Percentiles rank a stretch among this genome's conserved stretches.
Evolutionary conservation across 2,113 vertebrate genomes (phyloP).

Genomic region (Pyxicephalus adspersus): DNA sequence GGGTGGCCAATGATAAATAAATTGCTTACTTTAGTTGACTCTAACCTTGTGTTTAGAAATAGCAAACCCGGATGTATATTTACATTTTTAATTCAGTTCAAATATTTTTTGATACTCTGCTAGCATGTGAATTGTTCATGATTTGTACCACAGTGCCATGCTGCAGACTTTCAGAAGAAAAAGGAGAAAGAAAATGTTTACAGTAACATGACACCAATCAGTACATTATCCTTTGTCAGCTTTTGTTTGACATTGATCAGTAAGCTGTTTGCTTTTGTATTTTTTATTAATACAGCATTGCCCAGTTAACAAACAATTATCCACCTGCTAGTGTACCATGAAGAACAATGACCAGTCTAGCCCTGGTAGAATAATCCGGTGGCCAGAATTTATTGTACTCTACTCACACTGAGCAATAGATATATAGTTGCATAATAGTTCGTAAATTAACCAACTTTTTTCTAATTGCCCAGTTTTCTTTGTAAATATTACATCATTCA

Average conservation of each 20-base stretch:
- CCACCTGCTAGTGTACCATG: constrained; percentile 11
- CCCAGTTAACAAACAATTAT: constrained; percentile 17
- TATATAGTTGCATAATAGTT: background rate
- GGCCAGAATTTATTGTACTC: background rate
- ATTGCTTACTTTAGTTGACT: too few species aligned
- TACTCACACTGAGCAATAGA: background rate
- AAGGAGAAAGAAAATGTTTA: background rate
- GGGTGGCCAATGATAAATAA: too few species aligned
- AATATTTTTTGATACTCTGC: background rate
- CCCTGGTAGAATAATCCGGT: background rate
- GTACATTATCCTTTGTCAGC: background rate
- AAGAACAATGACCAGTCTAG: constrained; percentile 8
- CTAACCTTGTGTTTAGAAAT: too few species aligned
- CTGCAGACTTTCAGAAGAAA: background rate
- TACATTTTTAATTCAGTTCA: background rate
- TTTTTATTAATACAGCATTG: background rate
- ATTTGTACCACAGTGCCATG: background rate
- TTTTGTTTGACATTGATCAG: background rate
- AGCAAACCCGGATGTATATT: too few species aligned
- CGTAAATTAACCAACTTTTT: background rate
- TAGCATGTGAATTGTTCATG: background rate
- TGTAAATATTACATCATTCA: too few species aligned
- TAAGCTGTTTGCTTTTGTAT: background rate
- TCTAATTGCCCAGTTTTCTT: too few species aligned
- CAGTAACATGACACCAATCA: background rate